Evolutionary conservation across 2,888 invertebrate species (phyloP).

Genomic region (Phrixothrix hirtus): DNA sequence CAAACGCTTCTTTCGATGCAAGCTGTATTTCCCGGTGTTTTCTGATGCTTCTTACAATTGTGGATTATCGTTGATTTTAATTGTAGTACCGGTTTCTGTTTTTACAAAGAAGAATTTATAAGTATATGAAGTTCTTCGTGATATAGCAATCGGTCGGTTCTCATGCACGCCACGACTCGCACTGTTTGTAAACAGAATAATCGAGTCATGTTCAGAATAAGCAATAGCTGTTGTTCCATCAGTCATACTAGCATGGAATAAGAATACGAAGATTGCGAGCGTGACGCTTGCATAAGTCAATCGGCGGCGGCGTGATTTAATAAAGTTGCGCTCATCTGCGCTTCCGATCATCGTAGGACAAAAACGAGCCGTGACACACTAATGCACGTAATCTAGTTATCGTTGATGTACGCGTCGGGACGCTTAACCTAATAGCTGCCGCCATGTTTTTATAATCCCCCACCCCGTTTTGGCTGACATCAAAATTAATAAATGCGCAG

Average conservation of each 20-base stretch:
- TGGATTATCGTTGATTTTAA: no score
- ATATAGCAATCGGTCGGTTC: constrained; percentile 35
- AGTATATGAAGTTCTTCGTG: constrained; percentile 6
- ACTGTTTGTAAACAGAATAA: constrained; percentile 55
- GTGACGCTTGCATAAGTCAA: constrained; percentile 30
- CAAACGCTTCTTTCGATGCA: no score
- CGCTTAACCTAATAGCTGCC: constrained; percentile 42
- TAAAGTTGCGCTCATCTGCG: constrained; percentile 37
- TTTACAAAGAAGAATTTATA: not conserved
- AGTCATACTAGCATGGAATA: constrained; percentile 29
- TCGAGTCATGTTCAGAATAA: constrained; percentile 53
- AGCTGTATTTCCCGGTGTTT: no score
- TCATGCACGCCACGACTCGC: constrained; percentile 50
- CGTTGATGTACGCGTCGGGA: constrained; percentile 39
- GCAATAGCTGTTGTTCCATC: constrained; percentile 41
- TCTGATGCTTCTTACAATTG: no score
- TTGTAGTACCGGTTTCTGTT: not conserved
- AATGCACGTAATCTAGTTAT: constrained; percentile 52
- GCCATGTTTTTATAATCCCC: constrained; percentile 40
- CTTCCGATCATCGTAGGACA: constrained; percentile 39
- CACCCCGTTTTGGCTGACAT: constrained; percentile 32
- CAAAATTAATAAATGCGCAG: constrained; percentile 38
- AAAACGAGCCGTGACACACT: constrained; percentile 50
- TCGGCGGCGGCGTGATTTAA: constrained; percentile 38
- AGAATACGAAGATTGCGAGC: constrained; percentile 22